Conservation (phyloP, 2,113 vertebrate genomes). For the Glaucidium brasilianum region DNA sequence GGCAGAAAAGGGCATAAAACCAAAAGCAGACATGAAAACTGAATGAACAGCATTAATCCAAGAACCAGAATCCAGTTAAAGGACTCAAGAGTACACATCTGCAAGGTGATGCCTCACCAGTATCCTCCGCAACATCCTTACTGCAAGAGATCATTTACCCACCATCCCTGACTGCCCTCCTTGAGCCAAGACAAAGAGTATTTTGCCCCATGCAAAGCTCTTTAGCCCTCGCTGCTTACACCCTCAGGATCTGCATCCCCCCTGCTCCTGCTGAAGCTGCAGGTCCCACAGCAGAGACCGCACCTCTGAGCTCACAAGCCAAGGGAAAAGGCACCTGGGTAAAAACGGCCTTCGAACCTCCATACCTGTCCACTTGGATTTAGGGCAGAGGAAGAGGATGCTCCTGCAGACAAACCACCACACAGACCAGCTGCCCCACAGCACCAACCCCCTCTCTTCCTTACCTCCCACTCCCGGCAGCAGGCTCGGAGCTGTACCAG, state of each 20-base stretch:
- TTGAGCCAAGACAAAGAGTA: not conserved
- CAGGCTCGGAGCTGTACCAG: conserved; percentile 71
- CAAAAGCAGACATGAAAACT: not conserved
- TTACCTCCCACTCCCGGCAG: conserved; percentile 70
- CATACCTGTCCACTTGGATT: not conserved
- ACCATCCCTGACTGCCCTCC: not conserved
- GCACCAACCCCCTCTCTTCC: not conserved
- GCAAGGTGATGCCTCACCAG: not conserved
- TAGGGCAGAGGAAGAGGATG: not conserved
- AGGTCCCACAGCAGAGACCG: not conserved
- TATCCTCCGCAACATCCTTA: not conserved
- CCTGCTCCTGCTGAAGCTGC: not conserved
- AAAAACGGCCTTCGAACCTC: not conserved
- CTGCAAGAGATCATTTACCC: not conserved
- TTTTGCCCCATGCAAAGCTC: not conserved
- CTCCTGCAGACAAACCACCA: not conserved
- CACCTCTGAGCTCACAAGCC: not conserved
- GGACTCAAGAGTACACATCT: accelerated
- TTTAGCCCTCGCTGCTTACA: not conserved
- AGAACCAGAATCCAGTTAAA: not conserved
- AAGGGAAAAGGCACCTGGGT: not conserved
- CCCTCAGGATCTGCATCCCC: not conserved
- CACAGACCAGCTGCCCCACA: not conserved
- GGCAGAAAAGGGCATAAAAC: not conserved
- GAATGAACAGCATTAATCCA: not conserved